Base-by-base conservation (phyloP, 2,888 invertebrate genomes). In the Blastobasis lacticolella region DNA sequence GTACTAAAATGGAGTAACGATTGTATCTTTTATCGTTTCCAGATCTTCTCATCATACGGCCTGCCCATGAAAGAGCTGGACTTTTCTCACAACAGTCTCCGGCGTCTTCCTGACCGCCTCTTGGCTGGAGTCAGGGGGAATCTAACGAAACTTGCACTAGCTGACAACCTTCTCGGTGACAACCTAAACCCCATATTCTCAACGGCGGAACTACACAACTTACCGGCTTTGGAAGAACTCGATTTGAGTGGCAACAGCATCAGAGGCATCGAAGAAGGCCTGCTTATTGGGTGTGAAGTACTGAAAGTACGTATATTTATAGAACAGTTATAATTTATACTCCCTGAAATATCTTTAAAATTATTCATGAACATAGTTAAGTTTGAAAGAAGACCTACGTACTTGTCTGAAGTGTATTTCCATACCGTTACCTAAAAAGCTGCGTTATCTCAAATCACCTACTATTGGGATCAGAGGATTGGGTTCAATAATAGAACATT, bases 121-220 rank as follows among this genome's bases (percentile, higher is more conserved):
- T 89, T 96, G 46, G 89, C 90, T 10, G 92, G 92, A 2, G 83
- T 94, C 0, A 84, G 89, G 66, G 89, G 90, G 1, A 92, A 92
- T 7, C 82, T 97, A 43, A 91, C 91, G 23, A 93, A 93, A 63
- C 75, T 97, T 43, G 90, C 91, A 10, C 78, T 97, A 50, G 90
- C 94, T 38, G 92, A 95, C 67, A 97, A 97, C 73, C 84, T 95
- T n/a, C 88, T 97, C 38, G 97, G 97, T 1, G 96, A 97, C 72
- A 95, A 94, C 65, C 82, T 97, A 38, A 97, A 96, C 80, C 97
- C 97, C 0, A 95, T 97, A 60, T 97, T 97, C 78, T 95, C 95
- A 23, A 94, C 94, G 45, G 92, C 93, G 38, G 96, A 96, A 76
- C 92, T 97, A 56, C 94, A 94, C 62, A 92, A 93, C 10, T 80